Base-by-base conservation (phyloP, 2,888 invertebrate species). In the Cheilosia urbana region DNA sequence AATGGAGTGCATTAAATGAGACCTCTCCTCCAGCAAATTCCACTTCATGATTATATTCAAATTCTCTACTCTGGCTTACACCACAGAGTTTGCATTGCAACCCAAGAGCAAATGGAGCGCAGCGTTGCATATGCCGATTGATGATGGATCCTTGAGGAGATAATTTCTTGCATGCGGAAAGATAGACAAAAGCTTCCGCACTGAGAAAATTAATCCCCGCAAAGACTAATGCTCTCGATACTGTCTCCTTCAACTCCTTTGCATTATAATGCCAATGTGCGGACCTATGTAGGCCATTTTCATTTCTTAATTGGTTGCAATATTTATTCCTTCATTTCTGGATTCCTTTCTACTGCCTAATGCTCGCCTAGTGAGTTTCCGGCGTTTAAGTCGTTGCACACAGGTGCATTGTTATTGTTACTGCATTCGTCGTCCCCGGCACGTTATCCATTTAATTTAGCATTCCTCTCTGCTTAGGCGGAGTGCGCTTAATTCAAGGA, bases 401-500 rank as follows among this genome's bases (percentile, higher is more conserved):
- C 81, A 85, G 76, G 81, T 85, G 81, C 57, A 77, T 77, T 81
- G 76, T 76, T 80, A 72, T 77, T 81, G 76, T 76, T 80, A 72
- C 51, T 71, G 45, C 66, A 21, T 15, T 19, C 27, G 3, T 19
- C 11, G 3, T 19, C 11, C 34, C 57, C 21, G 45, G 53, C n/a
- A 80, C 60, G 81, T 68, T 72, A 77, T 81, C 81, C 85, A 85
- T 81, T 85, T 81, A 85, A 81, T 85, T 81, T 85, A 47, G 55
- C 76, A 77, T 77, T 71, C 45, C 76, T 58, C 60, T 49, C 63
- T 37, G 37, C 85, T 81, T 77, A 57, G 42, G 68, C 21, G 45
- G 77, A 85, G 77, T 77, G 76, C 81, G 72, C 81, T 85, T 85
- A 85, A 85, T 85, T 81, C 85, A 81, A 81, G 77, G 76, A 85